phyloP scores from a whole-genome alignment of 2,113 vertebrate species.

The human region GRCh38 chr6:88964501-88965000 shows the following conservation, averaged over 20 bases:
- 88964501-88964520: not conserved
- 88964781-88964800: not conserved
- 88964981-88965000: not conserved
- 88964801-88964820: not conserved
- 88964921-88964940: not conserved
- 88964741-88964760: not conserved
- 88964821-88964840: not conserved
- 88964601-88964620: not conserved
- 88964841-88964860: not conserved
- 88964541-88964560: not conserved
- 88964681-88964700: not conserved
- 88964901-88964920: not conserved
- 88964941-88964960: not conserved
- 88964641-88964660: not conserved
- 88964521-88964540: not conserved
- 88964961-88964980: not conserved
- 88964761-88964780: slow-evolving; percentile 6
- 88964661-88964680: not conserved
- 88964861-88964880: not conserved
- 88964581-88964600: not conserved
- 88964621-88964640: not conserved
- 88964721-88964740: not conserved
- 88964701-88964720: not conserved
- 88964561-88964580: not conserved
- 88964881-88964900: not conserved